These are phyloP conservation scores for Eurois occulta DNA, from an alignment of 2,888 invertebrate species.

Conservation along the genomic window DNA sequence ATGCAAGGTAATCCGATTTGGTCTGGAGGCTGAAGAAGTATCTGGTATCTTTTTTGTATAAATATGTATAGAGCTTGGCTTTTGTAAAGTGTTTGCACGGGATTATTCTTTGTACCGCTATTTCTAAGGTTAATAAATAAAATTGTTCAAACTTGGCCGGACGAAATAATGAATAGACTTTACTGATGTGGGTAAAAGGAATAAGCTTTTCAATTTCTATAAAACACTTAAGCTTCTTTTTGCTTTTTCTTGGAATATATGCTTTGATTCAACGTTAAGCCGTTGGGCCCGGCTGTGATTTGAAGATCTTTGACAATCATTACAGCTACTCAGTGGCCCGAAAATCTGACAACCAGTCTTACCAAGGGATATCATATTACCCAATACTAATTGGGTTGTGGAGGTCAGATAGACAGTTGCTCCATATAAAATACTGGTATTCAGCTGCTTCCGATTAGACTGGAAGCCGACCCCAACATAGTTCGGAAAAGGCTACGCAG, in stretches of 20 bases:
- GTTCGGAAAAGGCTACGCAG: too few relatives aligned
- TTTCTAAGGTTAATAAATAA: constrained; percentile 38
- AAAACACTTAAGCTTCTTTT: background rate
- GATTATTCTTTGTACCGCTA: constrained; percentile 7
- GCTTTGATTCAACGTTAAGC: too few relatives aligned
- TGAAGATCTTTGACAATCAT: too few relatives aligned
- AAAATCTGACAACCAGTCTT: too few relatives aligned
- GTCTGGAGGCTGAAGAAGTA: constrained; percentile 43
- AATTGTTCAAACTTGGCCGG: constrained; percentile 6
- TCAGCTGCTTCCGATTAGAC: too few relatives aligned
- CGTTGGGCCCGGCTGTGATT: too few relatives aligned
- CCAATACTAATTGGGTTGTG: too few relatives aligned
- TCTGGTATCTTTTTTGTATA: constrained; percentile 38
- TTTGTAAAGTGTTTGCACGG: constrained; percentile 29
- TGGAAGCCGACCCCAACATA: too few relatives aligned
- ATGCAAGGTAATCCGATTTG: constrained; percentile 71
- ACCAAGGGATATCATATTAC: too few relatives aligned
- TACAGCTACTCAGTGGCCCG: too few relatives aligned
- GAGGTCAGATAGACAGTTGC: too few relatives aligned
- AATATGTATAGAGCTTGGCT: constrained; percentile 21
- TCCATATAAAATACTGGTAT: too few relatives aligned
- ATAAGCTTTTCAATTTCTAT: background rate
- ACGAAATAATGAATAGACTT: constrained; percentile 16
- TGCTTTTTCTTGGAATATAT: background rate
- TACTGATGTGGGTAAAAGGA: background rate